A percentile compares a stretch with the other conserved stretches of the same genome.
Conservation (phyloP, 2,797 vertebrate species). For the Myotis findleyi region DNA sequence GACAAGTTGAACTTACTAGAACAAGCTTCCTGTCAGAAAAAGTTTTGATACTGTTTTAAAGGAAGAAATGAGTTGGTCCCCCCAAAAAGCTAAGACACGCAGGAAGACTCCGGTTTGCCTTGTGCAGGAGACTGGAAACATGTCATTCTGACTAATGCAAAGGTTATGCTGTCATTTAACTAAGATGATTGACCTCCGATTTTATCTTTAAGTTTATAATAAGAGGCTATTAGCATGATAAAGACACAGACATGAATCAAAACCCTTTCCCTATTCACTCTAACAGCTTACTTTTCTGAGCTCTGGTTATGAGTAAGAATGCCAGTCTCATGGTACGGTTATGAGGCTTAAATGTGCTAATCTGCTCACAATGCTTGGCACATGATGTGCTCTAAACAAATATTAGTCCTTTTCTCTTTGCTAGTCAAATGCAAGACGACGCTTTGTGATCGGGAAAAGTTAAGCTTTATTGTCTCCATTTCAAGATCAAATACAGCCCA, state of each 20-base stretch:
- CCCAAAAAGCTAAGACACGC: background rate
- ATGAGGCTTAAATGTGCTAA: background rate
- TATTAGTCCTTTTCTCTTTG: background rate
- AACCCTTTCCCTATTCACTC: background rate
- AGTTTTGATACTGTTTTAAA: background rate
- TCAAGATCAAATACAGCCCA: background rate
- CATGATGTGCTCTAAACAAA: background rate
- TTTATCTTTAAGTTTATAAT: background rate
- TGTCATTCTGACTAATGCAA: background rate
- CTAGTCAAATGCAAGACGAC: background rate
- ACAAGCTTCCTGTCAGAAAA: background rate
- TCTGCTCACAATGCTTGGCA: background rate
- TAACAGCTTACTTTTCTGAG: background rate
- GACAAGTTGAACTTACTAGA: constrained; percentile 30
- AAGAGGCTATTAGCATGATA: background rate
- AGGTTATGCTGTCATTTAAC: background rate
- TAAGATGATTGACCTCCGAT: background rate
- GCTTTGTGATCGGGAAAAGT: background rate
- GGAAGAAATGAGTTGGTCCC: background rate
- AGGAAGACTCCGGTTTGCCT: background rate
- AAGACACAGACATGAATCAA: background rate
- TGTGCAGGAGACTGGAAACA: background rate
- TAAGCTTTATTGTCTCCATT: background rate
- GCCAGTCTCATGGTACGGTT: background rate
- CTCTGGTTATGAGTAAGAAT: background rate